Evolutionary conservation across 2,888 invertebrate genomes (phyloP).

Genomic region (Epiblema foenella): DNA sequence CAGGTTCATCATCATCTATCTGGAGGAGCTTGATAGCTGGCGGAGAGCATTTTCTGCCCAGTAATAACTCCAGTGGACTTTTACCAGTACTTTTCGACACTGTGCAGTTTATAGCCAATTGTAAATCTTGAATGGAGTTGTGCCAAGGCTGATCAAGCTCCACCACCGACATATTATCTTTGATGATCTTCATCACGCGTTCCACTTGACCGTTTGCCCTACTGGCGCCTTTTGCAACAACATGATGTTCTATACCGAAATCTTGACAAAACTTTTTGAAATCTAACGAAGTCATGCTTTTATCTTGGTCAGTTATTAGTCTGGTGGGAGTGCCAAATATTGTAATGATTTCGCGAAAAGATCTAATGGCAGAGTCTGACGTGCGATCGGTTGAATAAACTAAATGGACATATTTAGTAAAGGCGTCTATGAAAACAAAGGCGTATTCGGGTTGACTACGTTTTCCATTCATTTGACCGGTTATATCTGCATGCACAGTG

Average conservation of each 20-base stretch:
- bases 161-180: slow-evolving; percentile 42
- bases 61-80: slow-evolving; percentile 36
- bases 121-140: slow-evolving; percentile 38
- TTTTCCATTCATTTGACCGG: slow-evolving; percentile 44
- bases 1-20: slow-evolving; percentile 33
- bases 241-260: slow-evolving; percentile 33
- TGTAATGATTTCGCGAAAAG: slow-evolving; percentile 1
- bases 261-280: slow-evolving; percentile 35
- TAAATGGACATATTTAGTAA: slow-evolving; percentile 44
- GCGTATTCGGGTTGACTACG: slow-evolving; percentile 42
- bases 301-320: slow-evolving; percentile 43
- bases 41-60: slow-evolving; percentile 25
- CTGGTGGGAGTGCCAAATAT: slow-evolving; percentile 36
- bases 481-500: slow-evolving; percentile 46
- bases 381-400: slow-evolving; percentile 41
- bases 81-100: slow-evolving; percentile 41
- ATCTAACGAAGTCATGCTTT: slow-evolving; percentile 39
- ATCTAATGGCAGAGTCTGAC: slow-evolving; percentile 16
- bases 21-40: slow-evolving; percentile 39
- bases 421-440: slow-evolving; percentile 43
- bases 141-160: slow-evolving; percentile 37
- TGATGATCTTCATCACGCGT: slow-evolving; percentile 41
- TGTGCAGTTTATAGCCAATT: slow-evolving; percentile 46
- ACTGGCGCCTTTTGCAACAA: slow-evolving; percentile 43
- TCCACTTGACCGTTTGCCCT: slow-evolving; percentile 44